phyloP scores from a whole-genome alignment of 1,140 invertebrate species.

The Rhysida immarginata region DNA sequence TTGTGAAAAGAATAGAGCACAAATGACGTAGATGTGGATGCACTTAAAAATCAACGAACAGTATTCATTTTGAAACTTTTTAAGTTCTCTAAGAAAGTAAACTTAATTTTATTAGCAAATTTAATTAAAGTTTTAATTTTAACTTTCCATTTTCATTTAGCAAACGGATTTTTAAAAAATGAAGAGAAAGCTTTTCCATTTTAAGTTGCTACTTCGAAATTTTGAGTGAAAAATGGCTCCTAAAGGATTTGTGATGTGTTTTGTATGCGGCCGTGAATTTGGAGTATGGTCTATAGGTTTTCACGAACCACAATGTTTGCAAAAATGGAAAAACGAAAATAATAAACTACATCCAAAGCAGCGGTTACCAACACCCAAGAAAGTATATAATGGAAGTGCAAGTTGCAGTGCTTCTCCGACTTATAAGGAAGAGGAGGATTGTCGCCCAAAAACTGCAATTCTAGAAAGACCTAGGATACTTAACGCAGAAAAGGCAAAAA shows the following conservation, averaged over 20 bases:
- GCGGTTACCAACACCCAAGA: slow-evolving; percentile 28
- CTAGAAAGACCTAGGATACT: slow-evolving; percentile 39
- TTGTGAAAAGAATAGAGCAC: too few relatives aligned
- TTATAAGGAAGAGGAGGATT: not conserved
- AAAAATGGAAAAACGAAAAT: slow-evolving; percentile 55
- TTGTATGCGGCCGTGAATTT: slow-evolving; percentile 57
- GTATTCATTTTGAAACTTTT: too few relatives aligned
- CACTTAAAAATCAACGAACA: too few relatives aligned
- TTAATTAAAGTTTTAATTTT: too few relatives aligned
- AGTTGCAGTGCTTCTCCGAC: not conserved
- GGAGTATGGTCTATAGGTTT: slow-evolving; percentile 51
- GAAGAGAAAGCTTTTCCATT: too few relatives aligned
- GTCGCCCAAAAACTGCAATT: slow-evolving; percentile 39
- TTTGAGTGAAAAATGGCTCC: too few relatives aligned
- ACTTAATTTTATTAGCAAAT: too few relatives aligned
- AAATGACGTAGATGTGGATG: too few relatives aligned
- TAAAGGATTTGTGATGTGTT: slow-evolving; percentile 39
- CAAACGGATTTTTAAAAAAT: too few relatives aligned
- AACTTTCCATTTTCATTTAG: too few relatives aligned
- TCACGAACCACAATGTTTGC: slow-evolving; percentile 59
- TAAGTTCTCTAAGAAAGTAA: too few relatives aligned
- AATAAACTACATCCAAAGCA: slow-evolving; percentile 41
- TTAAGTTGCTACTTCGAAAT: too few relatives aligned
- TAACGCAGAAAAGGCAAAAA: slow-evolving; percentile 34
- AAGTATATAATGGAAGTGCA: not conserved